Percentiles rank a stretch among this genome's conserved stretches.
Conservation (phyloP, 2,797 vertebrate genomes). For the Pteropus rufus region DNA sequence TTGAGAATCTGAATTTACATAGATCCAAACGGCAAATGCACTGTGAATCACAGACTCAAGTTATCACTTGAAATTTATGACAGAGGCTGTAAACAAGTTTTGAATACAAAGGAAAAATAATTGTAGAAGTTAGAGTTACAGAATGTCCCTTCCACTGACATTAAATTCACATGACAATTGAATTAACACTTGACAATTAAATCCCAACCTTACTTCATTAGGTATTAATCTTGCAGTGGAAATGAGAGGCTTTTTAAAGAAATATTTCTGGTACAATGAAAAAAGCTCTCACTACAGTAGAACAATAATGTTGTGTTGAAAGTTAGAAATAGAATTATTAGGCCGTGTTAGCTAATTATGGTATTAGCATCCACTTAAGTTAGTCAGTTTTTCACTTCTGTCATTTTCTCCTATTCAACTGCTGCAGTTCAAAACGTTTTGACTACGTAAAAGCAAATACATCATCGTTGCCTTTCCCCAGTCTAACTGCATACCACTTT, state of each 20-base stretch:
- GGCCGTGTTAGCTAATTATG: constrained; percentile 75
- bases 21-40: not conserved
- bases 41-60: not conserved
- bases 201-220: not conserved
- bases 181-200: constrained; percentile 54
- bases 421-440: constrained; percentile 72
- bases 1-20: not conserved
- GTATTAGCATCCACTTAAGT: constrained; percentile 71
- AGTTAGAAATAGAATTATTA: constrained; percentile 68
- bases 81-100: not conserved
- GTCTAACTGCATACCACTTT: constrained; percentile 67
- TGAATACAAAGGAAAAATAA: not conserved
- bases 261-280: constrained; percentile 4
- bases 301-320: constrained; percentile 64
- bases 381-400: constrained; percentile 52
- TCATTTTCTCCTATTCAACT: constrained; percentile 64
- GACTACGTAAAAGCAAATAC: constrained; percentile 76
- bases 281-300: constrained; percentile 36
- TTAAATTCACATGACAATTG: constrained; percentile 23
- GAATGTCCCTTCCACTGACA: not conserved
- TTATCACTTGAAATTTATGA: not conserved
- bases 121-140: constrained; percentile 10
- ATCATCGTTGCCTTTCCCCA: constrained; percentile 64
- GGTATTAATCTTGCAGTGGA: constrained; percentile 47
- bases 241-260: constrained; percentile 53